A percentile compares a stretch with the other conserved stretches of the same genome.
Conservation (phyloP, 2,888 invertebrate species). For the Diaphora mendica region DNA sequence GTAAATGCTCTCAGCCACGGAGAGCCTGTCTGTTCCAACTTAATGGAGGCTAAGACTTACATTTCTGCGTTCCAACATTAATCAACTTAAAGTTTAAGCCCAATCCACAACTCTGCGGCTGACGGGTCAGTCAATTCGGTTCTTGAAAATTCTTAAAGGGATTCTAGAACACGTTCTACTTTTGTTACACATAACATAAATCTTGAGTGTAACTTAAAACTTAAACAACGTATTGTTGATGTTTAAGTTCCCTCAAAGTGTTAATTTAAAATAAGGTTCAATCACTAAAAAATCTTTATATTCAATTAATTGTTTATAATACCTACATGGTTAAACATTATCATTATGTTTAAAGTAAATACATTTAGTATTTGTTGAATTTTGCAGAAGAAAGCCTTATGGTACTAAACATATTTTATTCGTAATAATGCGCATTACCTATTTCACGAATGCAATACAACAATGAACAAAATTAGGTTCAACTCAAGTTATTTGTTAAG, state of each 20-base stretch:
- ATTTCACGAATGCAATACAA: too few species aligned
- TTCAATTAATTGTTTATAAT: too few species aligned
- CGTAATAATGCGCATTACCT: too few species aligned
- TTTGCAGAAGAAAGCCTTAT: too few species aligned
- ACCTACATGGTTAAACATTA: too few species aligned
- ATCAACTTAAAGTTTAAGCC: constrained; percentile 18
- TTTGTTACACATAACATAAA: constrained; percentile 8
- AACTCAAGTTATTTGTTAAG: too few species aligned
- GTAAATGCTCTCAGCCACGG: constrained; percentile 4
- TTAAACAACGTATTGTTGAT: neutral
- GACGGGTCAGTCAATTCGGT: constrained; percentile 15
- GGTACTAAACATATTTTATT: too few species aligned
- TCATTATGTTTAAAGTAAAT: too few species aligned
- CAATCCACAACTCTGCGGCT: constrained; percentile 13
- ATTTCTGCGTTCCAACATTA: constrained; percentile 15
- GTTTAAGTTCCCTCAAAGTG: neutral
- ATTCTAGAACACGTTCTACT: neutral
- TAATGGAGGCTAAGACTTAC: constrained; percentile 16
- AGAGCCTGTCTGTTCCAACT: constrained; percentile 6
- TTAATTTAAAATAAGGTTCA: neutral
- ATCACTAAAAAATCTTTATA: neutral
- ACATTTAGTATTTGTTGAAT: too few species aligned
- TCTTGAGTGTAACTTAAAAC: neutral
- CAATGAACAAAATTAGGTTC: too few species aligned
- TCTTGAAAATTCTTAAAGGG: constrained; percentile 6